A percentile compares a stretch with the other conserved stretches of the same genome.
Evolutionary conservation across 2,888 invertebrate genomes (phyloP).

Genomic region (Andricus quercusramuli): DNA sequence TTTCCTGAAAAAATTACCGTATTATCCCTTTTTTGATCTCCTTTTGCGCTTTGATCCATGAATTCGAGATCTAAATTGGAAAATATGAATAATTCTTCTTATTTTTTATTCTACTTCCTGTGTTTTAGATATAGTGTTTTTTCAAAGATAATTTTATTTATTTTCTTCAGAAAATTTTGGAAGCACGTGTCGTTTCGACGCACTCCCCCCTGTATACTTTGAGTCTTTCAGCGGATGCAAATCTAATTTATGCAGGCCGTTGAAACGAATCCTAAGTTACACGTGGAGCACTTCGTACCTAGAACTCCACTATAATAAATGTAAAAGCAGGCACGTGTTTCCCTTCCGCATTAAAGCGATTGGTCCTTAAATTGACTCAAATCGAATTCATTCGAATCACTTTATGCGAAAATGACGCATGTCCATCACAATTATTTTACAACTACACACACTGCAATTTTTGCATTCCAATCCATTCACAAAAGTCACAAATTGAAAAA

Average conservation of each 20-base stretch:
- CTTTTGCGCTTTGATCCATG: too few species aligned
- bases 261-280: slow-evolving; percentile 35
- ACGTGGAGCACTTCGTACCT: slow-evolving; percentile 30
- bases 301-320: slow-evolving; percentile 16
- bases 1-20: too few species aligned
- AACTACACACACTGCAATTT: background rate
- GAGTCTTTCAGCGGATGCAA: slow-evolving; percentile 32
- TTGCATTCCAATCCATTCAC: background rate
- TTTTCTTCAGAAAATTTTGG: background rate
- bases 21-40: too few species aligned
- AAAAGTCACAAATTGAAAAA: background rate
- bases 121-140: background rate
- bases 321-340: slow-evolving; percentile 25
- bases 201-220: slow-evolving; percentile 12
- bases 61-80: background rate
- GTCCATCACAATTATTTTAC: background rate
- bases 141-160: background rate
- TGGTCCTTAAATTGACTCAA: background rate
- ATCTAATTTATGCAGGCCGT: slow-evolving; percentile 36
- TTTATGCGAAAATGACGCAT: background rate
- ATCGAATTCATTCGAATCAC: slow-evolving; percentile 18
- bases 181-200: slow-evolving; percentile 25
- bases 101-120: background rate
- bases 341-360: slow-evolving; percentile 20
- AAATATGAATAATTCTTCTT: background rate